phyloP scores from a whole-genome alignment of 1,140 invertebrate species.

The Sitobion miscanthi region DNA sequence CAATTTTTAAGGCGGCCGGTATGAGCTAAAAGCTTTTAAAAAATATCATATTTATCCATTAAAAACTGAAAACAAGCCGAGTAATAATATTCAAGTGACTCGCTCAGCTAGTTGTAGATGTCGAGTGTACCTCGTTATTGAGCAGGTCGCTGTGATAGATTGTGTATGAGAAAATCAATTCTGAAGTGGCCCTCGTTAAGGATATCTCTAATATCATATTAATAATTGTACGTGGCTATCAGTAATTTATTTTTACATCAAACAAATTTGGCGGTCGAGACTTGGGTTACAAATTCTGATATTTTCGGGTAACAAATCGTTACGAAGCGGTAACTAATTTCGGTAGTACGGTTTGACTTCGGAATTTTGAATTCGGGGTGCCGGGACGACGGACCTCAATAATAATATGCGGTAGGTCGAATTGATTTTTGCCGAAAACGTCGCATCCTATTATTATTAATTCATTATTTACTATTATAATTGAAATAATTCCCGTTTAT shows the following conservation, averaged over 20 bases:
- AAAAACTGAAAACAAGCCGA: not conserved
- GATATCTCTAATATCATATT: too few relatives aligned
- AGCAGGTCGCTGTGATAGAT: not conserved
- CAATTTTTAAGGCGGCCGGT: not conserved
- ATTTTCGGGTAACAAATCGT: too few relatives aligned
- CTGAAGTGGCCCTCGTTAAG: not conserved
- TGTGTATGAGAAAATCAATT: not conserved
- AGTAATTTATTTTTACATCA: too few relatives aligned
- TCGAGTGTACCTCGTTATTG: not conserved
- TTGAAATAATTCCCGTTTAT: not conserved
- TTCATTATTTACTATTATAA: not conserved
- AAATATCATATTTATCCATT: not conserved
- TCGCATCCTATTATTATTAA: not conserved
- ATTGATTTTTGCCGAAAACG: not conserved
- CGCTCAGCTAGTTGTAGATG: not conserved
- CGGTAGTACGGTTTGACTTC: too few relatives aligned
- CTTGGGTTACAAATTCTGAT: too few relatives aligned
- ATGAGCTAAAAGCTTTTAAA: not conserved
- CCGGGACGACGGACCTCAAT: too few relatives aligned
- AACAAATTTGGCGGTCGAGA: too few relatives aligned
- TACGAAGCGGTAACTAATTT: too few relatives aligned
- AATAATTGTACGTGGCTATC: too few relatives aligned
- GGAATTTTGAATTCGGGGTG: too few relatives aligned
- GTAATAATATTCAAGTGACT: not conserved
- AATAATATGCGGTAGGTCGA: not conserved